Conservation (phyloP, 1,140 invertebrate genomes). For the Brachionus rubens region DNA sequence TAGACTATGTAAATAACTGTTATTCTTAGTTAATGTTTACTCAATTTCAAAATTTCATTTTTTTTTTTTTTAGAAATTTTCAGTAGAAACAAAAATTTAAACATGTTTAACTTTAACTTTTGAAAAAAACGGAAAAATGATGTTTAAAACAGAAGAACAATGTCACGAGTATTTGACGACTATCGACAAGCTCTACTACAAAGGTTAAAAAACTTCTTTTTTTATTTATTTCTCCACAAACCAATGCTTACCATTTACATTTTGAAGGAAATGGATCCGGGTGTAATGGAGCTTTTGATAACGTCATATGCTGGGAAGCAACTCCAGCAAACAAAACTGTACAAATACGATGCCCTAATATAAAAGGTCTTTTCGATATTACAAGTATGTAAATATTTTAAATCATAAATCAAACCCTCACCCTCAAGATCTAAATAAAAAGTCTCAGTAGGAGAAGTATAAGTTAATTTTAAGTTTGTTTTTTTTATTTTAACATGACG, state of each 20-base stretch:
- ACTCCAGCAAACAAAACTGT: neutral
- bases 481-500: too few species aligned
- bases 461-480: too few species aligned
- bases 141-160: neutral
- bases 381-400: neutral
- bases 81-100: too few species aligned
- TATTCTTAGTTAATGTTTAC: too few species aligned
- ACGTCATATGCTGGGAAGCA: constrained; percentile 27
- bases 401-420: too few species aligned
- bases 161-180: constrained; percentile 3
- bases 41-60: too few species aligned
- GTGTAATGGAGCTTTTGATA: constrained; percentile 17
- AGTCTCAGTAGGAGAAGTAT: too few species aligned
- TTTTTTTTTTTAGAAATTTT: too few species aligned
- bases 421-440: too few species aligned
- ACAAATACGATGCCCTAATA: constrained; percentile 15
- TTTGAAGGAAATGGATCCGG: constrained; percentile 7
- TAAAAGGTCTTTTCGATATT: constrained; percentile 30
- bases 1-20: too few species aligned
- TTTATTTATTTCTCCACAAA: neutral
- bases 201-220: neutral
- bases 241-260: neutral
- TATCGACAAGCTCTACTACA: constrained; percentile 13
- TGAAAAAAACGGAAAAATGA: too few species aligned
- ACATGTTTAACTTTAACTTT: too few species aligned